Percentiles rank a stretch among this genome's conserved stretches.
These are phyloP conservation scores for Corythaixoides concolor DNA, from an alignment of 2,113 vertebrate species.

Conservation along the genomic window DNA sequence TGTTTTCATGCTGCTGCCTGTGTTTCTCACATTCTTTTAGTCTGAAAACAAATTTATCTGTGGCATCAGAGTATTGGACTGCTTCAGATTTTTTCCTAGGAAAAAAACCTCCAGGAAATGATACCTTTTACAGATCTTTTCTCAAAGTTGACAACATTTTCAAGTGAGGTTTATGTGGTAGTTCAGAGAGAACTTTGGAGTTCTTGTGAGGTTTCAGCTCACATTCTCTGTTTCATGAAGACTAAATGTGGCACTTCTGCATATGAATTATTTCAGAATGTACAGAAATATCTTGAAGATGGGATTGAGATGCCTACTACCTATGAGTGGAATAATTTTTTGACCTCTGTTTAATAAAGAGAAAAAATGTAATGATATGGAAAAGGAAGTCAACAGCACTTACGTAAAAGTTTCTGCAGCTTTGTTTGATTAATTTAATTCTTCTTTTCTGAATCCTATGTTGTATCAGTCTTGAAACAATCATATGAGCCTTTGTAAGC, in stretches of 20 bases:
- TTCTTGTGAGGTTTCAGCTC: neutral
- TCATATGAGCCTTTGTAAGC: neutral
- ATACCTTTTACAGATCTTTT: neutral
- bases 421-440: neutral
- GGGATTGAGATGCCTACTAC: neutral
- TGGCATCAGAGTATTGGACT: neutral
- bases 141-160: neutral
- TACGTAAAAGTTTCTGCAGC: neutral
- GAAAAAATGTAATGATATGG: neutral
- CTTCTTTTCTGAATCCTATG: neutral
- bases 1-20: neutral
- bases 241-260: neutral
- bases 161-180: neutral
- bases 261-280: neutral
- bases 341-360: neutral
- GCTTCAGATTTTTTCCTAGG: neutral
- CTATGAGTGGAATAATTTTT: neutral
- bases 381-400: neutral
- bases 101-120: neutral
- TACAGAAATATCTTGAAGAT: neutral
- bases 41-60: neutral
- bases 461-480: neutral
- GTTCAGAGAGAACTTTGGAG: neutral
- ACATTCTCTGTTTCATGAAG: constrained; percentile 7
- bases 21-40: neutral